These are phyloP conservation scores for Caranx ignobilis DNA, from an alignment of 2,113 vertebrate species.

Conservation along the genomic window DNA sequence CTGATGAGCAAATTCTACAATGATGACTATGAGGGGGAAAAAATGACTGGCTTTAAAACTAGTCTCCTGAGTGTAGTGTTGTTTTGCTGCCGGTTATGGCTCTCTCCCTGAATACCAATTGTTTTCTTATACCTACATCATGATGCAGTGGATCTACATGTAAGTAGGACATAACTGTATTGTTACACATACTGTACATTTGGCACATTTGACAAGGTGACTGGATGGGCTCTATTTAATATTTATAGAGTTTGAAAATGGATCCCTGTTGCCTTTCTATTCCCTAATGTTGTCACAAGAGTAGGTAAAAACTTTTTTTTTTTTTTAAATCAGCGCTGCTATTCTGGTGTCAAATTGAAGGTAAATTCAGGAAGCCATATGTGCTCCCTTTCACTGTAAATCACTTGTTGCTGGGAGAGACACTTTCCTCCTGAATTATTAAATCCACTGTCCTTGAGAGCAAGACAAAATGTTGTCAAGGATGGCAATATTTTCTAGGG, in stretches of 20 bases:
- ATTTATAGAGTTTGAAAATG: conserved; percentile 55
- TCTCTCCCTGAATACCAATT: conserved; percentile 14
- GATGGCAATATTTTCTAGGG: conserved; percentile 44
- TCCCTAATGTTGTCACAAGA: conserved; percentile 37
- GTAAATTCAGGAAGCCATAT: conserved; percentile 34
- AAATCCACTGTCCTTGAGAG: conserved; percentile 71
- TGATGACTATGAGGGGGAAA: conserved; percentile 20
- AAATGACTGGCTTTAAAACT: conserved; percentile 39
- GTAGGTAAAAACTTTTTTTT: conserved; percentile 9
- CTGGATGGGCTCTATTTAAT: conserved; percentile 45
- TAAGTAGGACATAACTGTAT: conserved; percentile 36
- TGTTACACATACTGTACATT: conserved; percentile 23
- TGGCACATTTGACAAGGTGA: conserved; percentile 57
- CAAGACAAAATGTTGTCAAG: conserved; percentile 63
- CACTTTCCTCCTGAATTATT: conserved; percentile 69
- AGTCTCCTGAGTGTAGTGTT: conserved; percentile 23
- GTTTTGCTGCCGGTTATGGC: conserved; percentile 12
- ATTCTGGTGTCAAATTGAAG: conserved; percentile 25
- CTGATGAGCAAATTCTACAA: conserved; percentile 32
- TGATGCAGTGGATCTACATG: conserved; percentile 5
- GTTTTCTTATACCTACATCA: conserved; percentile 20
- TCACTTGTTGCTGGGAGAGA: conserved; percentile 41
- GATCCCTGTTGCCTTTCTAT: conserved; percentile 22
- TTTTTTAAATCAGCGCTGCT: conserved; percentile 15
- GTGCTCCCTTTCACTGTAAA: conserved; percentile 57